These are phyloP conservation scores for Cantharis flavilabris DNA, from an alignment of 2,888 invertebrate genomes.

Conservation along the genomic window DNA sequence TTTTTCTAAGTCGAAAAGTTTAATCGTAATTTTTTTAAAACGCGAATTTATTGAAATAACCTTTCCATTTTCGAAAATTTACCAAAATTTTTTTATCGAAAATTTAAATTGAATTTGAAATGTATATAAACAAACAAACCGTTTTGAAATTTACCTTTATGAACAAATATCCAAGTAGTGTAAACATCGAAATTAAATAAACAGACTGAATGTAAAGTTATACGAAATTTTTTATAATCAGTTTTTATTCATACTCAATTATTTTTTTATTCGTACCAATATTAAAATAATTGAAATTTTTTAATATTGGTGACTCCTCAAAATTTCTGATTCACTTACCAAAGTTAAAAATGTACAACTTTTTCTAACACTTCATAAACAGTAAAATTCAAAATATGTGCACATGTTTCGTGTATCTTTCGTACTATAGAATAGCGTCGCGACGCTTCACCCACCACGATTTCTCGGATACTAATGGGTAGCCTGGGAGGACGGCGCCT, in stretches of 20 bases:
- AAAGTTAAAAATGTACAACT: neutral
- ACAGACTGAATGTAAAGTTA: neutral
- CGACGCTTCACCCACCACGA: conserved; percentile 27
- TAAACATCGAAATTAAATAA: neutral
- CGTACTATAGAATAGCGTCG: conserved; percentile 28
- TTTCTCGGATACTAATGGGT: conserved; percentile 45
- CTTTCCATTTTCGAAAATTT: neutral
- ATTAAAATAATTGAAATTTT: neutral
- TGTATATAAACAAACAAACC: neutral
- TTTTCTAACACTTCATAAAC: neutral
- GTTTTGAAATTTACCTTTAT: neutral
- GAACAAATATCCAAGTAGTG: too few species aligned
- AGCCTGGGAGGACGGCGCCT: conserved; percentile 50
- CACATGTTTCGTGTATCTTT: conserved; percentile 28
- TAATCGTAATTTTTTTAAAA: too few species aligned
- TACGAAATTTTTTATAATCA: neutral
- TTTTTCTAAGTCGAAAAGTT: neutral
- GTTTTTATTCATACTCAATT: neutral
- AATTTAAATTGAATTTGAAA: neutral
- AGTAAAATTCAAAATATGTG: conserved; percentile 5
- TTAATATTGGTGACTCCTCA: neutral
- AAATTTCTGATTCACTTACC: neutral
- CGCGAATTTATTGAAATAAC: neutral
- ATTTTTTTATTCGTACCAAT: neutral
- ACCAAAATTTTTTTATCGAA: neutral